Evolutionary conservation across 2,888 invertebrate genomes (phyloP).

Genomic region (Cephus nigrinus): DNA sequence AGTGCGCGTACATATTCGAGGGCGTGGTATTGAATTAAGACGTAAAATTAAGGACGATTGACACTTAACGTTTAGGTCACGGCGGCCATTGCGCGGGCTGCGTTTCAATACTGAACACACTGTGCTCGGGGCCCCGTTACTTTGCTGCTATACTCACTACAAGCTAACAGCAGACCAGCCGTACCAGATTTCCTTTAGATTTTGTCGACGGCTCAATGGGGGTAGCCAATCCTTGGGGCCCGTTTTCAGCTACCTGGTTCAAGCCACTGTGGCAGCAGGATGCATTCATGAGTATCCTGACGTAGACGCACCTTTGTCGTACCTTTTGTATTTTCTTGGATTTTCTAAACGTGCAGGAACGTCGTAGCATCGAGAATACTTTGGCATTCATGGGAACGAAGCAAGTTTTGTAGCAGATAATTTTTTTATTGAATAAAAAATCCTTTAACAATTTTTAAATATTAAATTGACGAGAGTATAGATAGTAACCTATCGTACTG

Average conservation of each 20-base stretch:
- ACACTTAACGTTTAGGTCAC: conserved; percentile 45
- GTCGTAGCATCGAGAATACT: background rate
- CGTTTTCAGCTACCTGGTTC: background rate
- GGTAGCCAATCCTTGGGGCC: background rate
- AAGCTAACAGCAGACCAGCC: conserved; percentile 8
- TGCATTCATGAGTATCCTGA: background rate
- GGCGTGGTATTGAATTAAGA: conserved; percentile 23
- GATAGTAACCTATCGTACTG: background rate
- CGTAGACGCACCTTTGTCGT: background rate
- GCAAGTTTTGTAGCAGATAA: background rate
- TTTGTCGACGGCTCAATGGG: background rate
- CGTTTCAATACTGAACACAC: conserved; percentile 27
- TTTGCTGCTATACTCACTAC: conserved; percentile 16
- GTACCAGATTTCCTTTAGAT: conserved; percentile 2
- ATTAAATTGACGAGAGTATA: background rate
- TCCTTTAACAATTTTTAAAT: background rate
- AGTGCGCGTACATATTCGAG: conserved; percentile 13
- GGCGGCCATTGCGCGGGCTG: conserved; percentile 53
- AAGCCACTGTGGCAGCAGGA: background rate
- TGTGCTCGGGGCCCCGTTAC: conserved; percentile 20
- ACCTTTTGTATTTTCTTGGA: background rate
- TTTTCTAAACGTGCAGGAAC: background rate
- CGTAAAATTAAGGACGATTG: conserved; percentile 49
- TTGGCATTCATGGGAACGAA: background rate
- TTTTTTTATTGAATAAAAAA: background rate